Percentiles rank a stretch among this genome's conserved stretches.
These are phyloP conservation scores for Argyrosomus regius DNA, from an alignment of 2,797 vertebrate genomes.

Conservation along the genomic window DNA sequence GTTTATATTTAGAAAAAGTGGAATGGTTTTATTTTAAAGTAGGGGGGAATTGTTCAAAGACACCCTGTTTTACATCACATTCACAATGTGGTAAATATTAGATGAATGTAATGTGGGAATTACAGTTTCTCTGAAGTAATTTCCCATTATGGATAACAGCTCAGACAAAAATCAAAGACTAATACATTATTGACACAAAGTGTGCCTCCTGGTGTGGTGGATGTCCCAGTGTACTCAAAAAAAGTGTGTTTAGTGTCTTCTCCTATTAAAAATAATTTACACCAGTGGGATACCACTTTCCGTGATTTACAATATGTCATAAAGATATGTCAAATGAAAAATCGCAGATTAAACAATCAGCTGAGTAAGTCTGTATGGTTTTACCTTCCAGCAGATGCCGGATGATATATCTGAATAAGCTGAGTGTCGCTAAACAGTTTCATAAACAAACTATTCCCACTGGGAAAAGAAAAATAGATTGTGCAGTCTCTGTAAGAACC, in stretches of 20 bases:
- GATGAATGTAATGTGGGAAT: background rate
- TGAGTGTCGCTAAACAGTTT: slow-evolving; percentile 32
- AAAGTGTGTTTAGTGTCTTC: background rate
- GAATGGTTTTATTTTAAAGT: background rate
- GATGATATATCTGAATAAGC: slow-evolving; percentile 38
- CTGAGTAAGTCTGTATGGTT: slow-evolving; percentile 1
- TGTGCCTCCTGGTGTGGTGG: slow-evolving; percentile 11
- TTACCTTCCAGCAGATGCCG: slow-evolving; percentile 28
- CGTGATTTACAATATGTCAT: background rate
- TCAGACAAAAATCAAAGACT: background rate
- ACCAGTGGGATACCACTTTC: background rate
- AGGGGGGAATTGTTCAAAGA: background rate
- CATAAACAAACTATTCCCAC: slow-evolving; percentile 54
- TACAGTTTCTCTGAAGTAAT: background rate
- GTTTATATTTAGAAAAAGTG: background rate
- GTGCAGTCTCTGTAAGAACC: slow-evolving; percentile 10
- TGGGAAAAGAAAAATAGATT: slow-evolving; percentile 39
- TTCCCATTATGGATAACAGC: background rate
- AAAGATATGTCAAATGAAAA: background rate
- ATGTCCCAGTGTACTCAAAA: background rate
- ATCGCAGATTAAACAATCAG: too few relatives aligned
- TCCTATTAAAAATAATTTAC: background rate
- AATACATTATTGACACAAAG: slow-evolving; percentile 6
- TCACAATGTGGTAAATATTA: background rate
- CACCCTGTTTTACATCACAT: slow-evolving; percentile 7